These are phyloP conservation scores for Phenganax subtilis DNA, from an alignment of 92 coral and sea anemone species.

Conservation along the genomic window DNA sequence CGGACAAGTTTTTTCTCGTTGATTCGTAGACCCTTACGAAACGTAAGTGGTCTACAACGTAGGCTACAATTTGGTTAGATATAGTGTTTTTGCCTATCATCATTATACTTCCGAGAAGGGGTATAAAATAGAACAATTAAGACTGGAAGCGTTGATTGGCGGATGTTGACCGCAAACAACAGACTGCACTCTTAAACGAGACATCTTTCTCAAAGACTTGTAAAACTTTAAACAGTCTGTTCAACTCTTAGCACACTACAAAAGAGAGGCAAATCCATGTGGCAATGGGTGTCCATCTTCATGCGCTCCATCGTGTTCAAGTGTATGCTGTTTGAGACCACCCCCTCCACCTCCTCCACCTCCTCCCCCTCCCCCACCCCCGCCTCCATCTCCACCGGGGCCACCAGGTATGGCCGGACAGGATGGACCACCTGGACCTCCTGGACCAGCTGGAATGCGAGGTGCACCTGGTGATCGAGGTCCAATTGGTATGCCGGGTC, in stretches of 20 bases:
- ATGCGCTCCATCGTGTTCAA: conserved; percentile 78
- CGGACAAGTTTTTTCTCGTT: too few species aligned
- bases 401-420: conserved; percentile 72
- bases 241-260: conserved; percentile 45
- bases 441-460: conserved; percentile 63
- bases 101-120: too few species aligned
- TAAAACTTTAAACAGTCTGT: not conserved
- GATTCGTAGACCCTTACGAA: too few species aligned
- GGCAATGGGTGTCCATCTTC: conserved; percentile 72
- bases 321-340: conserved; percentile 67
- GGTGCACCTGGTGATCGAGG: conserved; percentile 83
- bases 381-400: conserved; percentile 78
- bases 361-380: conserved; percentile 69
- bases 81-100: too few species aligned
- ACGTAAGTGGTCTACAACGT: too few species aligned
- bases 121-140: too few species aligned
- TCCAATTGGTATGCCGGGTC: conserved; percentile 58
- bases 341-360: conserved; percentile 98
- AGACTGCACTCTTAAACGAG: not conserved
- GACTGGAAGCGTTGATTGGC: too few species aligned
- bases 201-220: not conserved
- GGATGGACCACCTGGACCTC: conserved; percentile 81
- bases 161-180: too few species aligned
- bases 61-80: too few species aligned
- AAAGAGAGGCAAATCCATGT: conserved; percentile 91